Percentiles rank a stretch among this genome's conserved stretches.
These are phyloP conservation scores for Lagopus muta DNA, from an alignment of 2,113 vertebrate genomes.

Conservation along the genomic window DNA sequence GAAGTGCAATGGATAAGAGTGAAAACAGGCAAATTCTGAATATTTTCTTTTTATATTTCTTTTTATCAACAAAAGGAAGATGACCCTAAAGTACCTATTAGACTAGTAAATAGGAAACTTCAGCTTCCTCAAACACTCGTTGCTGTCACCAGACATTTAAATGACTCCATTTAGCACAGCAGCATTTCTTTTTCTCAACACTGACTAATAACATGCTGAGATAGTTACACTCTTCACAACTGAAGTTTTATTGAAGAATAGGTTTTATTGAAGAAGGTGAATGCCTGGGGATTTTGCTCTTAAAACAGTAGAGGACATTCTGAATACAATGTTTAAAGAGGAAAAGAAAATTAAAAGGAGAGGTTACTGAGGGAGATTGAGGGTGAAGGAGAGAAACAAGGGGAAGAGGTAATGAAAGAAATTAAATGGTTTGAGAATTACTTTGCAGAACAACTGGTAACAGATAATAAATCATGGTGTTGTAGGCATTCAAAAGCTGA, in stretches of 20 bases:
- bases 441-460: slow-evolving; percentile 17
- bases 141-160: slow-evolving; percentile 55
- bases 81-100: slow-evolving; percentile 4
- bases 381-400: slow-evolving; percentile 52
- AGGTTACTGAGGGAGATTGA: slow-evolving; percentile 27
- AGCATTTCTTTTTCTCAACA: slow-evolving; percentile 37
- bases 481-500: neutral
- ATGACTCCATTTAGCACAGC: slow-evolving; percentile 46
- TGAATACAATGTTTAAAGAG: slow-evolving; percentile 23
- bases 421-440: slow-evolving; percentile 41
- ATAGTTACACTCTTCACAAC: slow-evolving; percentile 35
- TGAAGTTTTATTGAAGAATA: slow-evolving; percentile 38
- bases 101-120: slow-evolving; percentile 37
- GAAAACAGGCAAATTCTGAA: neutral
- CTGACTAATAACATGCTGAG: slow-evolving; percentile 59
- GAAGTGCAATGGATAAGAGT: neutral
- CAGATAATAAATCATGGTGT: slow-evolving; percentile 39
- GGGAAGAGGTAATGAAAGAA: slow-evolving; percentile 50
- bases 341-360: slow-evolving; percentile 46
- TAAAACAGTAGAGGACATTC: slow-evolving; percentile 8
- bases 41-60: slow-evolving; percentile 15
- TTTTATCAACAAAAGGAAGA: neutral
- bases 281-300: slow-evolving; percentile 46
- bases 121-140: neutral
- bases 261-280: neutral